Base-by-base conservation (phyloP, 92 coral and sea anemone species). In the Phymanthus crucifer region DNA sequence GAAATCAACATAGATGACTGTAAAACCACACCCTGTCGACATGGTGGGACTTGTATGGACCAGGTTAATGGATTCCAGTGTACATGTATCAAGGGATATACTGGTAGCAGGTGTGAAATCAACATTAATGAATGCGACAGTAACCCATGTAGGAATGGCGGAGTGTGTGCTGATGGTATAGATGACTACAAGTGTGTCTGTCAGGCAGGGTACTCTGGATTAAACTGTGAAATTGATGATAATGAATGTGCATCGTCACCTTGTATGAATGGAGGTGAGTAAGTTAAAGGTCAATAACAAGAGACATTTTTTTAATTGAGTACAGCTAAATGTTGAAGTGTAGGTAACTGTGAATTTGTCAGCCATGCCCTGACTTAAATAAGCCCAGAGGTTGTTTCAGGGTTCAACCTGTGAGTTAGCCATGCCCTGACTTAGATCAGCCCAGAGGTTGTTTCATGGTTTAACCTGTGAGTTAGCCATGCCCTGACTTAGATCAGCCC, bases 121-220 rank as follows among this genome's bases (percentile, higher is more conserved):
- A 85, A 90, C 74, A 45, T 84, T 68, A 92, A 92, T 71, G 97
- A 92, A 29, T 92, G 97, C 73, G 76, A 83, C 38, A 87, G 92
- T 66, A 85, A 56, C 80, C 94, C 97, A 19, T 92, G 97, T 78
- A 75, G 21, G 50, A 87, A 92, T 82, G 97, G 92, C 52, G 97
- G 97, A 27, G 73, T 92, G 40, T 92, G 97, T 79, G 97, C 97
- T 38, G 94, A 92, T 83, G 97, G 97, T n/a, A 66, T 90, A 76
- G 92, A 73, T 54, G 90, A 86, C 23, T 92, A 84, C 81, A 81
- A 74, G 75, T 92, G 97, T 61, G 89, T 92, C 78, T 92, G 97
- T 77, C 86, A 81, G 43, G 47, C 90, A 40, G 97, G 94, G 18
- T 92, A 67, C 80, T 73, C 94, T 24, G 94, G 97, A 29, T 57